A percentile compares a stretch with the other conserved stretches of the same genome.
Conservation (phyloP, 2,888 invertebrate species). For the Drosophila robusta region DNA sequence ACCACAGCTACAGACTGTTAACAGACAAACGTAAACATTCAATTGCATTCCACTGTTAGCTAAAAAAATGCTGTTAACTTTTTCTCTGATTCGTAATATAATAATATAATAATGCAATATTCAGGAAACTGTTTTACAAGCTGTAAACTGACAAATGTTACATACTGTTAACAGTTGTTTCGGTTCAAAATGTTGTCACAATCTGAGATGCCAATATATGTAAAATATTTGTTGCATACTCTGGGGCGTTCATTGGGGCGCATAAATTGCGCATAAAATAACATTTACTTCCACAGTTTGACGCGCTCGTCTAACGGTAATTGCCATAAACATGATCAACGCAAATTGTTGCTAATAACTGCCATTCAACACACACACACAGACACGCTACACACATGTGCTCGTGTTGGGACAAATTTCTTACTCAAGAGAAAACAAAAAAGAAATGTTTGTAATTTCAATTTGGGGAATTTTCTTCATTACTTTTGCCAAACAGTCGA, state of each 20-base stretch:
- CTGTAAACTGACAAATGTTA: background rate
- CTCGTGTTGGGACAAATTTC: constrained; percentile 27
- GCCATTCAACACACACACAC: constrained; percentile 29
- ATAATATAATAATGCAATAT: too few species aligned
- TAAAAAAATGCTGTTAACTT: too few species aligned
- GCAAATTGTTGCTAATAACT: constrained; percentile 79
- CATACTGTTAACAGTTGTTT: background rate
- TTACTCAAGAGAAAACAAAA: constrained; percentile 21
- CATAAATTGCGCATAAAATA: constrained; percentile 61
- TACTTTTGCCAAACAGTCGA: constrained; percentile 48
- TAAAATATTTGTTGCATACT: background rate
- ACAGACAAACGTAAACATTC: too few species aligned
- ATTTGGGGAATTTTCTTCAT: constrained; percentile 76
- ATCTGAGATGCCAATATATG: background rate
- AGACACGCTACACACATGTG: constrained; percentile 14
- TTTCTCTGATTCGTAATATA: too few species aligned
- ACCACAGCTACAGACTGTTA: too few species aligned
- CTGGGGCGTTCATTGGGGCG: constrained; percentile 9
- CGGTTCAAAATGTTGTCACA: too few species aligned
- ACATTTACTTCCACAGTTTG: constrained; percentile 64
- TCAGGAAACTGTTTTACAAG: too few species aligned
- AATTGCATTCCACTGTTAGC: too few species aligned
- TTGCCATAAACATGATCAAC: constrained; percentile 73
- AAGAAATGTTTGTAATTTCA: constrained; percentile 73
- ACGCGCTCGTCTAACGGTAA: constrained; percentile 70